Conservation (phyloP, 2,888 invertebrate genomes). For the Acanthosepion esculentum region DNA sequence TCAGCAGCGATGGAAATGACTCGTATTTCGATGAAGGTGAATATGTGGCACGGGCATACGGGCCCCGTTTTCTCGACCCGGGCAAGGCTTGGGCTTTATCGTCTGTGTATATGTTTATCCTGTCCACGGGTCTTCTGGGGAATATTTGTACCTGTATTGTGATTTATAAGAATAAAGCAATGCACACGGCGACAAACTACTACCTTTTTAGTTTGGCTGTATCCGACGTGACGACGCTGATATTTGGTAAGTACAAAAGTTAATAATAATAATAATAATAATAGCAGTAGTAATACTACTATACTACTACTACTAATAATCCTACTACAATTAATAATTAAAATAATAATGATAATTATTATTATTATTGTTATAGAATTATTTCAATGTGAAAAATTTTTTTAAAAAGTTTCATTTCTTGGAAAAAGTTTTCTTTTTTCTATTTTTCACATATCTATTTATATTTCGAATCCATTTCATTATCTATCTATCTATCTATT, state of each 20-base stretch:
- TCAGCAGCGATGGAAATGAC: neutral
- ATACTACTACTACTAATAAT: no score
- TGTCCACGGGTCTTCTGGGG: conserved; percentile 84
- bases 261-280: no score
- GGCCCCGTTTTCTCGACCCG: neutral
- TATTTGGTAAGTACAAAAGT: conserved; percentile 79
- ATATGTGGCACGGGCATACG: neutral
- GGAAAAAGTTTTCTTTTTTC: no score
- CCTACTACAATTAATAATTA: no score
- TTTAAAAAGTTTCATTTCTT: no score
- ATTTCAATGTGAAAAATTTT: no score
- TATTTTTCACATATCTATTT: no score
- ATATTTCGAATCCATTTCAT: no score
- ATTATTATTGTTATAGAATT: no score
- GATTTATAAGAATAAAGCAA: conserved; percentile 84
- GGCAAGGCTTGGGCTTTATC: neutral
- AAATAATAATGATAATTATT: no score
- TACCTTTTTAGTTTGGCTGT: conserved; percentile 91
- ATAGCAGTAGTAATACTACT: no score
- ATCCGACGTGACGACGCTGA: conserved; percentile 85
- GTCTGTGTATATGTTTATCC: neutral
- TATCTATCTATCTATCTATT: no score
- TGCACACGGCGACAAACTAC: conserved; percentile 94
- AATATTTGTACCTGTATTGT: conserved; percentile 90
- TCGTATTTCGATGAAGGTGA: neutral